Evolutionary conservation across 2,888 invertebrate genomes (phyloP), one percentile per base, ranked within the genome.

Genomic region (Eilema griseolum): DNA sequence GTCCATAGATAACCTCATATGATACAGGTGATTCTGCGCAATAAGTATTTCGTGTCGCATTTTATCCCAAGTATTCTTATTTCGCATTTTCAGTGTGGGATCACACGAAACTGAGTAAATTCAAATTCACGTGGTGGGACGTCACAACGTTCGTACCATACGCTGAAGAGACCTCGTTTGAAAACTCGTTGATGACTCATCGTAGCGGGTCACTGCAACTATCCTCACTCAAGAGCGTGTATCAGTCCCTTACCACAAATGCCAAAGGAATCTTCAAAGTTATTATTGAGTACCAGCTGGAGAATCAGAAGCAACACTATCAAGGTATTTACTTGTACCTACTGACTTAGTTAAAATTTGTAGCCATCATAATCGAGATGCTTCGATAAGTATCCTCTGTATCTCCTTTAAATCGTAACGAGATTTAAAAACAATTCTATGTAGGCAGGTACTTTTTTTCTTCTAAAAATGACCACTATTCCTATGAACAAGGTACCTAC

Each of bases 121-220:
- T 97, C 83, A 98, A 98, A 86, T 99, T 98, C 92, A 96, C 97
- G 4, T 99, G 98, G 98, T 98, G 97, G 96, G 98, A 99, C 88
- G 97, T 97, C 4, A 98, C 99, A 0, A 98, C 98, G 0, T 98
- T 98, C 90, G 88, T 97, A 74, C 97, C 98, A 0, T 99, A 99
- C 87, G 93, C 94, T 0, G 97, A 97, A 80, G 99, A 99, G 92
- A 98, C 98, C 0, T 97, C 97, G 0, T 98, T 96, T 83, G 98
- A 99, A 90, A 98, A 97, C 87, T 98, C 98, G 0, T 92, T 98
- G 76, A 95, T 98, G 93, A 97, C 98, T 0, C 97, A 98, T 82
- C 97, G 97, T 77, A 97, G 97, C 31, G 97, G 97, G 28, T 96
- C 96, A 1, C 90, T 98, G 64, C 98, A 98, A 11, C 93, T 99